Conservation (phyloP, 2,797 vertebrate species). For the Sarcoramphus papa region DNA sequence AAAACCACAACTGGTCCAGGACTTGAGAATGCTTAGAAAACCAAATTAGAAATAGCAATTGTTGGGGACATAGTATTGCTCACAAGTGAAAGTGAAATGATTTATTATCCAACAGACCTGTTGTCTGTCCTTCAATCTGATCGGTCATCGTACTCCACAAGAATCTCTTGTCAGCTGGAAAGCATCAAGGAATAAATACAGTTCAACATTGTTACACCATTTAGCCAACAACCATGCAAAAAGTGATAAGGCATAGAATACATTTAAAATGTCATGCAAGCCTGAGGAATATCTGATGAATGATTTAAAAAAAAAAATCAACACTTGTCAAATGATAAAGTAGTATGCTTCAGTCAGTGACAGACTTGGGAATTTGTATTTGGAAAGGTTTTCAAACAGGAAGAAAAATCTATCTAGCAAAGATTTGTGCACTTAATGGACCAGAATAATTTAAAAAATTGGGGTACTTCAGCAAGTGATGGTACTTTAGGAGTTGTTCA, state of each 20-base stretch:
- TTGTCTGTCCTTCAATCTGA: slow-evolving; percentile 33
- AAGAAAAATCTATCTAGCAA: background rate
- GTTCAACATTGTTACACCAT: background rate
- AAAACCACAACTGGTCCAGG: background rate
- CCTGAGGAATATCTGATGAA: slow-evolving; percentile 13
- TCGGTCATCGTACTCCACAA: background rate
- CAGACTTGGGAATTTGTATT: background rate
- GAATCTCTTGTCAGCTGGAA: slow-evolving; percentile 46
- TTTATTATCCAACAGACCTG: slow-evolving; percentile 37
- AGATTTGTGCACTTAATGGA: background rate
- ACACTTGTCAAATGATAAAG: slow-evolving; percentile 54
- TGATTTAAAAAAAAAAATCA: slow-evolving; percentile 6
- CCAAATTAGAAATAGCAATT: background rate
- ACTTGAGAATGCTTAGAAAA: slow-evolving; percentile 33
- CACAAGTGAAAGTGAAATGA: slow-evolving; percentile 7
- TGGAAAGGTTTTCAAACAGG: background rate
- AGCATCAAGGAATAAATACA: slow-evolving; percentile 24
- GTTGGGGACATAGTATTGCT: background rate
- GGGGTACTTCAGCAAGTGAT: background rate
- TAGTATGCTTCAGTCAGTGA: background rate
- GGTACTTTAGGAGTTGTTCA: background rate
- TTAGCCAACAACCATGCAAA: slow-evolving; percentile 4
- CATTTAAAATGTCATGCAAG: background rate
- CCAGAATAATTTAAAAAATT: background rate
- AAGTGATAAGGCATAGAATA: background rate